Conservation (phyloP, 2,113 vertebrate species). For the Sigmodon hispidus region DNA sequence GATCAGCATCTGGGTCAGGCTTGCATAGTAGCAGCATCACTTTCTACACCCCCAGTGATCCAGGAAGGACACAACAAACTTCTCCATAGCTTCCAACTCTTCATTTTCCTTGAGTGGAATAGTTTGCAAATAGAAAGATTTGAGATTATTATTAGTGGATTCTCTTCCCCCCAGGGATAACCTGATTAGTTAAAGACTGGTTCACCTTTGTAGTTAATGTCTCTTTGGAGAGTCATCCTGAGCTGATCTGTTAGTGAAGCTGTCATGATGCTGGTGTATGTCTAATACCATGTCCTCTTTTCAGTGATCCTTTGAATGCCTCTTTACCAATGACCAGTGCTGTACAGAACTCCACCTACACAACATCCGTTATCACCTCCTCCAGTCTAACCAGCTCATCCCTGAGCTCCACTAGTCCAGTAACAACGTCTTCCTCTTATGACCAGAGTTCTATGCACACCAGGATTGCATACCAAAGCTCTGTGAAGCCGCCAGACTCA, state of each 20-base stretch:
- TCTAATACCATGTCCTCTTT: conserved; percentile 78
- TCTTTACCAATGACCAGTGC: conserved; percentile 87
- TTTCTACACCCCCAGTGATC: not conserved
- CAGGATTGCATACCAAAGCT: conserved; percentile 87
- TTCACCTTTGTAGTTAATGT: not conserved
- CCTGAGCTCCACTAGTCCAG: conserved; percentile 82
- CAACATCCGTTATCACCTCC: conserved; percentile 85
- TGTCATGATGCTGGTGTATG: conserved; percentile 43
- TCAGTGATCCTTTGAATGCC: conserved; percentile 88
- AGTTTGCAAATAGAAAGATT: conserved; percentile 13
- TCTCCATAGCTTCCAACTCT: not conserved
- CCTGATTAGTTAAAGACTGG: not conserved
- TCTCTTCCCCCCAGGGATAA: too few relatives aligned
- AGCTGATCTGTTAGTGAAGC: conserved; percentile 24
- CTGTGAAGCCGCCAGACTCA: conserved; percentile 78
- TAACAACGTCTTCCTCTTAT: conserved; percentile 84
- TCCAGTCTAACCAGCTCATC: conserved; percentile 85
- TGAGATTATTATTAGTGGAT: not conserved
- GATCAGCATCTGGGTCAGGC: not conserved
- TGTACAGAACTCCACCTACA: conserved; percentile 85
- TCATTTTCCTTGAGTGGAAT: conserved; percentile 23
- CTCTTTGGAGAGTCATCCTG: not conserved
- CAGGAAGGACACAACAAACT: not conserved
- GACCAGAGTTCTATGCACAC: conserved; percentile 86
- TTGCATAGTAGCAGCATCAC: not conserved